Evolutionary conservation across 2,888 invertebrate genomes (phyloP).

Genomic region (Stenodema calcarata): DNA sequence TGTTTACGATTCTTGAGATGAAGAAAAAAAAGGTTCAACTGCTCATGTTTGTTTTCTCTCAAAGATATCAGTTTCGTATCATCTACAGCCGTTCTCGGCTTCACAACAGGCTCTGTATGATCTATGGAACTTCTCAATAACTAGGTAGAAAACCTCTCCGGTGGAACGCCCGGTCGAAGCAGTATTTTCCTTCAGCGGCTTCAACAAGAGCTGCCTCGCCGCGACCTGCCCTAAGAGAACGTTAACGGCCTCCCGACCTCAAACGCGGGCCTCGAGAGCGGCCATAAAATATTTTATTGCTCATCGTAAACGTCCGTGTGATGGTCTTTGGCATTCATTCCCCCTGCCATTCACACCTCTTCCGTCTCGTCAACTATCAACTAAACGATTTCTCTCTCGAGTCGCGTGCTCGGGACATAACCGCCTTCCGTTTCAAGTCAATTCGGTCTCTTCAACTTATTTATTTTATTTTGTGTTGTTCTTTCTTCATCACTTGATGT

Average conservation of each 20-base stretch:
- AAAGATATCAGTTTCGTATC: background rate
- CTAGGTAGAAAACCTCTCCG: background rate
- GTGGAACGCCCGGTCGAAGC: background rate
- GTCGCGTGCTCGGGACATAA: slow-evolving; percentile 9
- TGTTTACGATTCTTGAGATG: slow-evolving; percentile 14
- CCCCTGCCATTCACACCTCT: slow-evolving; percentile 38
- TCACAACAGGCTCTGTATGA: background rate
- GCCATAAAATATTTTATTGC: slow-evolving; percentile 42
- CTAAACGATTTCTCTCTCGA: slow-evolving; percentile 15
- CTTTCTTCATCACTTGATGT: background rate
- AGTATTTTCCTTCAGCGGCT: background rate
- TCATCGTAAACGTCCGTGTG: slow-evolving; percentile 26
- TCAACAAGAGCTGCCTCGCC: background rate
- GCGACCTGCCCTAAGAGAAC: slow-evolving; percentile 32
- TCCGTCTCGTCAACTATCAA: slow-evolving; percentile 29
- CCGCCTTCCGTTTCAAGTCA: background rate
- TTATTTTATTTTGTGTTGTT: background rate
- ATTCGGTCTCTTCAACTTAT: background rate
- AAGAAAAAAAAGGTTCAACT: slow-evolving; percentile 7
- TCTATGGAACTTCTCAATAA: background rate
- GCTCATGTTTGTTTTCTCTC: background rate
- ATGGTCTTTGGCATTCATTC: slow-evolving; percentile 35
- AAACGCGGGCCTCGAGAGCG: background rate
- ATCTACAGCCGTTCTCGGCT: background rate
- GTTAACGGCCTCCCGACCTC: slow-evolving; percentile 16